Conservation (phyloP, 1,140 invertebrate genomes). For the Fragariocoptes setiger region DNA sequence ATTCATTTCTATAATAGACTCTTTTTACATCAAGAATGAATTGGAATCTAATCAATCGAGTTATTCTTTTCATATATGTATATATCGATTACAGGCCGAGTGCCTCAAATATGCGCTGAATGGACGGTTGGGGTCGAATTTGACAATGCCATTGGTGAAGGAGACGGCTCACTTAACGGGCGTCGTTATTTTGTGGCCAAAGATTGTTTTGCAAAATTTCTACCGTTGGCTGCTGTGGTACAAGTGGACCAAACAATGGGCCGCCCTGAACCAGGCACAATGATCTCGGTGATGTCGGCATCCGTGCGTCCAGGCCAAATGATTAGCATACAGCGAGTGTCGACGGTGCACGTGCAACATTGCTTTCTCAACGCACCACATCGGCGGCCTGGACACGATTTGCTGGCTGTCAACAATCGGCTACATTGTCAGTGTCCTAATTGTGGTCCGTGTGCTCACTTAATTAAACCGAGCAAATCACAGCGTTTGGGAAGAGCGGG, state of each 20-base stretch:
- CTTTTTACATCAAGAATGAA: not conserved
- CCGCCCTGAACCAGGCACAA: slow-evolving; percentile 8
- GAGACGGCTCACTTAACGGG: slow-evolving; percentile 38
- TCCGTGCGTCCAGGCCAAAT: slow-evolving; percentile 9
- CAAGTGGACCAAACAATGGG: slow-evolving; percentile 17
- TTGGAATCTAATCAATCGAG: not conserved
- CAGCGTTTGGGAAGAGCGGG: not conserved
- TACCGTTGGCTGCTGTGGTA: slow-evolving; percentile 21
- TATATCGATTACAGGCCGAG: slow-evolving; percentile 14
- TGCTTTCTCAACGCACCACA: slow-evolving; percentile 10
- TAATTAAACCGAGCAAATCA: not conserved
- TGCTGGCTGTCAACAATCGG: not conserved
- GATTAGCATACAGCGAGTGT: slow-evolving; percentile 8
- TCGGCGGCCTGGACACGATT: slow-evolving; percentile 1
- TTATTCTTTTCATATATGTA: too few species aligned
- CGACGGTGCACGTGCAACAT: slow-evolving; percentile 7
- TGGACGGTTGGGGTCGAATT: slow-evolving; percentile 26
- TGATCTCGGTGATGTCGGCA: slow-evolving; percentile 10
- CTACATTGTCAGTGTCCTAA: not conserved
- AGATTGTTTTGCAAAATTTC: slow-evolving; percentile 23
- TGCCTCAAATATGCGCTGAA: slow-evolving; percentile 18
- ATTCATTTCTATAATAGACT: not conserved
- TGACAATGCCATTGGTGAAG: slow-evolving; percentile 14
- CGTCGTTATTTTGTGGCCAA: slow-evolving; percentile 34
- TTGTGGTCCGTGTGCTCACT: not conserved